Conservation (phyloP, 92 coral and sea anemone genomes). For the Ricordea florida region DNA sequence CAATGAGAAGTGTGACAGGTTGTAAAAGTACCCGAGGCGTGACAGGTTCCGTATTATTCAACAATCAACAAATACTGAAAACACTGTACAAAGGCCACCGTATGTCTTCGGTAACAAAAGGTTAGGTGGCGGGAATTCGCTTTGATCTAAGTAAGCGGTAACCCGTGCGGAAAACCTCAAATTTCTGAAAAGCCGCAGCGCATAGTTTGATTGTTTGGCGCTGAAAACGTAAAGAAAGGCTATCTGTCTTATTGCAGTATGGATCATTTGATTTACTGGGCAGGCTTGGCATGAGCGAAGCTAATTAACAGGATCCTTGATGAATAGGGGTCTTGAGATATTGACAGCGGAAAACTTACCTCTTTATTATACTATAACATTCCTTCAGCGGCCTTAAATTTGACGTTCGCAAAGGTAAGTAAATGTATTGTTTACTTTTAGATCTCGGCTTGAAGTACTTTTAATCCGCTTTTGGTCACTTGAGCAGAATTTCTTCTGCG, state of each 20-base stretch:
- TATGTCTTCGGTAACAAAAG: neutral
- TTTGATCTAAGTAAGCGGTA: neutral
- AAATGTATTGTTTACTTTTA: neutral
- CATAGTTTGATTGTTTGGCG: neutral
- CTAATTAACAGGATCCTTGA: neutral
- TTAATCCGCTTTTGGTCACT: too few relatives aligned
- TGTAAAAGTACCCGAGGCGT: neutral
- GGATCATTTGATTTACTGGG: too few relatives aligned
- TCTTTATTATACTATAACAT: neutral
- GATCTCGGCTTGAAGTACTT: neutral
- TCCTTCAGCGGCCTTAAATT: neutral
- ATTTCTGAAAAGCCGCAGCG: neutral
- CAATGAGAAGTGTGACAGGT: neutral
- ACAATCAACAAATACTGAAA: too few relatives aligned
- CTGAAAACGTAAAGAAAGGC: neutral
- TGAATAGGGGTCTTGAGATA: too few relatives aligned
- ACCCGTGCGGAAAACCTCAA: neutral
- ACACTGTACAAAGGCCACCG: too few relatives aligned
- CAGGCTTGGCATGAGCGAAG: too few relatives aligned
- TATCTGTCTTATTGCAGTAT: neutral
- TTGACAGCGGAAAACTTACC: neutral
- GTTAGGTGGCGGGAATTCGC: conserved; percentile 12
- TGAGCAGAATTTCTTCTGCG: too few relatives aligned
- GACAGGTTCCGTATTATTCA: too few relatives aligned
- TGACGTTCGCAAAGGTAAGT: neutral